phyloP scores from a whole-genome alignment of 2,888 invertebrate species.

The Hetaerina titia region DNA sequence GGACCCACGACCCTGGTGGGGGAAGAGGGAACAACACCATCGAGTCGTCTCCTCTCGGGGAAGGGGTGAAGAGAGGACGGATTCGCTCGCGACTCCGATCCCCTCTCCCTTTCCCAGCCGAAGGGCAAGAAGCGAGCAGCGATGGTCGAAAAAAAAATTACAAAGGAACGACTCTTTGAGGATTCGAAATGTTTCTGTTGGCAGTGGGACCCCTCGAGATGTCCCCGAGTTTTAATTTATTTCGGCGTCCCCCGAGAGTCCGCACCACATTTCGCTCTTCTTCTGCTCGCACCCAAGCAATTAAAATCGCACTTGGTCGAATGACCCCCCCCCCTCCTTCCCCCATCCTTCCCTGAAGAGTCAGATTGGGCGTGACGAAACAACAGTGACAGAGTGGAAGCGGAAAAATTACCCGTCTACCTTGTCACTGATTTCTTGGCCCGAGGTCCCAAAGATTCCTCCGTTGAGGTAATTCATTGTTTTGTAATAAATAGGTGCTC shows the following conservation, averaged over 20 bases:
- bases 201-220: neutral
- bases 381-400: neutral
- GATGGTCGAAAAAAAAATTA: too few relatives aligned
- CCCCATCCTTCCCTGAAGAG: neutral
- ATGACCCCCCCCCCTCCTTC: neutral
- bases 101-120: neutral
- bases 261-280: too few relatives aligned
- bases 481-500: too few relatives aligned
- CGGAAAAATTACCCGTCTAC: neutral
- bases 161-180: too few relatives aligned
- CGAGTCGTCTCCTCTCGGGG: neutral
- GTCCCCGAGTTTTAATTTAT: too few relatives aligned
- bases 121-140: neutral
- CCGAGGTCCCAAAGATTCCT: neutral
- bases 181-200: slow-evolving; percentile 21
- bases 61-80: neutral
- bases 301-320: neutral
- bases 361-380: neutral
- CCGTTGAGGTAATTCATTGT: neutral
- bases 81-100: neutral
- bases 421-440: neutral
- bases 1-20: too few relatives aligned
- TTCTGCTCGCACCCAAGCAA: neutral
- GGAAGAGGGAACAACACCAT: neutral
- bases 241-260: neutral